phyloP scores from a whole-genome alignment of 2,113 vertebrate species.

The Muscicapa adusta region DNA sequence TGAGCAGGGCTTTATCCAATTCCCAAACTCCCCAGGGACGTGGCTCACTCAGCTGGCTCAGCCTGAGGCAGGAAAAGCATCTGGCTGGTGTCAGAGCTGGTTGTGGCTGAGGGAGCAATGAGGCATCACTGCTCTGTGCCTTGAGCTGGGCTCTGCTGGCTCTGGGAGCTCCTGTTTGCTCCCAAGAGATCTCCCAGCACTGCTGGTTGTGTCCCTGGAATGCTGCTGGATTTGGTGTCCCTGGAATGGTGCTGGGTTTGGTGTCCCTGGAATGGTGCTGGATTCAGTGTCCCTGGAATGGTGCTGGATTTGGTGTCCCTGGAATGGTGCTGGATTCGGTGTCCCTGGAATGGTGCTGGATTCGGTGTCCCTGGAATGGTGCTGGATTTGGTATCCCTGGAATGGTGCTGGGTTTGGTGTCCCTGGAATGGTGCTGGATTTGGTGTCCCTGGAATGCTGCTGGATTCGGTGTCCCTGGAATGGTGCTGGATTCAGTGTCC shows the following conservation, averaged over 20 bases:
- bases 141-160: neutral
- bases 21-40: neutral
- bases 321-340: too few species aligned
- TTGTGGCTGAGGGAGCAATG: neutral
- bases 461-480: too few species aligned
- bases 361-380: neutral
- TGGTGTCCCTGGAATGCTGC: too few species aligned
- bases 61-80: neutral
- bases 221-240: neutral
- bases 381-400: too few species aligned
- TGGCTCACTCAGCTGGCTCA: neutral
- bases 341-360: neutral
- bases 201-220: neutral
- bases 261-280: neutral
- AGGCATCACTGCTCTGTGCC: neutral
- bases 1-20: neutral
- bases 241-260: too few species aligned
- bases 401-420: too few species aligned
- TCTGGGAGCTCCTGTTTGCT: neutral
- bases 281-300: too few species aligned
- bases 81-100: neutral
- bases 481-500: too few species aligned
- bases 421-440: too few species aligned
- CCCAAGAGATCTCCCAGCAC: neutral
- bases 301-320: too few species aligned